Conservation (phyloP, 37 sponge, comb jelly and placozoan genomes). For the Halichondria panicea region DNA sequence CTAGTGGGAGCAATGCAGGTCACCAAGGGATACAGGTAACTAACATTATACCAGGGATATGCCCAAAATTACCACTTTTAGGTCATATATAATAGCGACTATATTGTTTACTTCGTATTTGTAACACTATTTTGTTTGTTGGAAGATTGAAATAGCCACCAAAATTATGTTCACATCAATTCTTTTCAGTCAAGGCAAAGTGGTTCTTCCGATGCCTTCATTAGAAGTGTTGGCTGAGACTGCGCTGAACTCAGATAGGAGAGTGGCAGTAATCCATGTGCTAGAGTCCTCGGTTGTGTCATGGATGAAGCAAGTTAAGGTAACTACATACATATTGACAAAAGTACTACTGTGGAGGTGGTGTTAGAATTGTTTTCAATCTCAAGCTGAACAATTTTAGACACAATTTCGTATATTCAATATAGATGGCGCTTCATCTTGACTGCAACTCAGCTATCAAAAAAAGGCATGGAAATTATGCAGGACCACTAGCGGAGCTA, state of each 20-base stretch:
- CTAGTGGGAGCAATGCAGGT: slow-evolving; percentile 61
- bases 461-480: slow-evolving; percentile 30
- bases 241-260: slow-evolving; percentile 23
- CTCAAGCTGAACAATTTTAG: too few species aligned
- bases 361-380: too few species aligned
- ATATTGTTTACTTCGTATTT: background rate
- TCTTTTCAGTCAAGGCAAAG: slow-evolving; percentile 40
- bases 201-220: slow-evolving; percentile 89
- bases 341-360: too few species aligned
- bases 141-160: too few species aligned
- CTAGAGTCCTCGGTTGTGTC: slow-evolving; percentile 84
- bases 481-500: slow-evolving; percentile 80
- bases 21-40: slow-evolving; percentile 38
- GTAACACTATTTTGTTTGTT: background rate
- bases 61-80: background rate
- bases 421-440: slow-evolving; percentile 60
- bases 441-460: slow-evolving; percentile 48
- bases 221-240: slow-evolving; percentile 70
- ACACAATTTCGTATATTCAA: background rate
- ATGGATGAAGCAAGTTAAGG: slow-evolving; percentile 95
- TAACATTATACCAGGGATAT: background rate
- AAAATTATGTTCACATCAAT: background rate
- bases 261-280: slow-evolving; percentile 61
- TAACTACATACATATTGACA: too few species aligned
- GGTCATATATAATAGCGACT: background rate